Evolutionary conservation across 2,888 invertebrate species (phyloP), one percentile per base, ranked within the genome.

Genomic region (Acanthoscelides obtectus): DNA sequence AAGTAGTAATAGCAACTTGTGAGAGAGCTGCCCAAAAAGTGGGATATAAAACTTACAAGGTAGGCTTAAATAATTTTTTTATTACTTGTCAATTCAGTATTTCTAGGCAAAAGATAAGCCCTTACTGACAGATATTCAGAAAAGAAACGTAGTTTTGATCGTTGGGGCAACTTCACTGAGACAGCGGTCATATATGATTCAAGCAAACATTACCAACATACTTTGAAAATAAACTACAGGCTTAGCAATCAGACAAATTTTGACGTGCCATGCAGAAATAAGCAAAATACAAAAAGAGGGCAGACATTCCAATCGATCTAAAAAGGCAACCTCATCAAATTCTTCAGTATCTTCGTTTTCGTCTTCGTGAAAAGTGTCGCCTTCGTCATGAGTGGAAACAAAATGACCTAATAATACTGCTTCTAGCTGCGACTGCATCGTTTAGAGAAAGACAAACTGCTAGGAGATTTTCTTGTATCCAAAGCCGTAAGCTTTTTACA

Each of bases 341-440:
- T 88, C 88, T 77, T 89, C 89, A 77, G 88, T 88, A 73, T 86
- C 87, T 81, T 89, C 89, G 73, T 86, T 86, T 71, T 86, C 87
- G 80, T 89, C 89, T 75, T 87, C 88, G 78, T 88, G 87, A 78
- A 87, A 78, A 82, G 86, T 87, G 75, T 84, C 84, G 72, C 84
- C 84, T 70, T 80, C 80, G 65, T 80, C 79, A 75, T 85, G 84
- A 79, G 81, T 82, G 79, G 81, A 79, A 80, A 79, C 83, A 82
- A 81, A 80, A 78, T 85, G 84, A 77, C 85, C 85, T 82, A 86
- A 83, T 74, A 86, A 83, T 79, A 85, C 85, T 74, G 85, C 85
- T 81, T 85, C 85, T 74, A 86, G 83, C 76, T 86, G 86, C 79
- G 86, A 85, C 84, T 85, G 85, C 85, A 86, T 85, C 83, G 82